Evolutionary conservation across 2,113 vertebrate genomes (phyloP).

Genomic region (Cynocephalus volans): DNA sequence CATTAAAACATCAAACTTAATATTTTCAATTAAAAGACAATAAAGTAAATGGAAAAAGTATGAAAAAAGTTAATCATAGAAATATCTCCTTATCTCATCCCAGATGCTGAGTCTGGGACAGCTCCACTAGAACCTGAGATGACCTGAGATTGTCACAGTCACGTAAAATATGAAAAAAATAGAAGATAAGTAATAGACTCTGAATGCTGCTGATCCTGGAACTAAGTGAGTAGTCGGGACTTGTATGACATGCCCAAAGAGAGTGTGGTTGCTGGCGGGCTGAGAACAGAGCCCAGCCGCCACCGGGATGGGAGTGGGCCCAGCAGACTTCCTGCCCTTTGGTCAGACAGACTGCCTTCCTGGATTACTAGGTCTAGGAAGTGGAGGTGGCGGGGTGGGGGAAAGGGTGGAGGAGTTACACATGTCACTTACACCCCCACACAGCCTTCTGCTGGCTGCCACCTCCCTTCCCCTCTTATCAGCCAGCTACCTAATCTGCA

Average conservation of each 20-base stretch:
- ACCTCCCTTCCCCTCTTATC: neutral
- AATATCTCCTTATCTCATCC: neutral
- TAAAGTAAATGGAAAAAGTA: neutral
- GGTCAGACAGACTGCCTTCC: conserved; percentile 54
- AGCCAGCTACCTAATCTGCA: conserved; percentile 60
- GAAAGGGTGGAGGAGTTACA: neutral
- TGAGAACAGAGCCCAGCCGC: neutral
- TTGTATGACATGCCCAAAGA: neutral
- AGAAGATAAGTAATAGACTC: neutral
- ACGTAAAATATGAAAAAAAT: neutral
- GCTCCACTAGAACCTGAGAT: neutral
- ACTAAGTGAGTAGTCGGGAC: neutral
- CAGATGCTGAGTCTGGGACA: neutral
- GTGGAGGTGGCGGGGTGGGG: neutral
- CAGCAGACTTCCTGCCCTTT: conserved; percentile 55
- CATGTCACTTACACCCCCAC: neutral
- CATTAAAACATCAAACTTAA: conserved; percentile 41
- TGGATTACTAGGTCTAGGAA: conserved; percentile 67
- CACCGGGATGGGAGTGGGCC: conserved; percentile 22
- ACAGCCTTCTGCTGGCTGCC: neutral
- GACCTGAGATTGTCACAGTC: neutral
- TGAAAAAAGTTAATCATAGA: conserved; percentile 26
- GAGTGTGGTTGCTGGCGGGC: neutral
- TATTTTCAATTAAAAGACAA: conserved; percentile 16
- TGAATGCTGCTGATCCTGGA: neutral